Evolutionary conservation across 1,140 invertebrate genomes (phyloP).

Genomic region (Drosophila kohkoa): DNA sequence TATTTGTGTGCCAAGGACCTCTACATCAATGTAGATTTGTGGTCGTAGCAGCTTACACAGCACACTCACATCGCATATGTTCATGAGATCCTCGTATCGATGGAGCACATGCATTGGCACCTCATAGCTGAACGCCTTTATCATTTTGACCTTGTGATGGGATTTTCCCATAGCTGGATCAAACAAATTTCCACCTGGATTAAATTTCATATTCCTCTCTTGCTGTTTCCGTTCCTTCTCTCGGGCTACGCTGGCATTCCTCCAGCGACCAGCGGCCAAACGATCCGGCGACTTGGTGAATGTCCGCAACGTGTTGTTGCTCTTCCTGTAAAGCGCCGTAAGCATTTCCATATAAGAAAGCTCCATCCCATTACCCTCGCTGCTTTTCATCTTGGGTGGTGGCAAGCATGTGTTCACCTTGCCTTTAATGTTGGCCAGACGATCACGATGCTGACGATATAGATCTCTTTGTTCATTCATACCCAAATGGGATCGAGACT

Average conservation of each 20-base stretch:
- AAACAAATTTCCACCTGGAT: constrained; percentile 61
- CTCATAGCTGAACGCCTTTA: constrained; percentile 59
- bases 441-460: constrained; percentile 66
- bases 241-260: constrained; percentile 55
- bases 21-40: constrained; percentile 66
- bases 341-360: constrained; percentile 75
- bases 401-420: constrained; percentile 68
- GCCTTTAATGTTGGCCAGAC: constrained; percentile 66
- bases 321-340: constrained; percentile 67
- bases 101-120: constrained; percentile 69
- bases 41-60: constrained; percentile 72
- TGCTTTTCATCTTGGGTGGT: constrained; percentile 57
- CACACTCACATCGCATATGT: constrained; percentile 54
- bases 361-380: constrained; percentile 67
- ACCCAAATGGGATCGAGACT: constrained; percentile 47
- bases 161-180: constrained; percentile 47
- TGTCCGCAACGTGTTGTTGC: constrained; percentile 69
- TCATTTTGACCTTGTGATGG: constrained; percentile 21
- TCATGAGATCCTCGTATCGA: constrained; percentile 68
- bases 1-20: constrained; percentile 48
- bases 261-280: constrained; percentile 60
- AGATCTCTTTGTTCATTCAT: constrained; percentile 65
- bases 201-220: constrained; percentile 57
- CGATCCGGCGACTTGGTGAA: constrained; percentile 70
- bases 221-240: constrained; percentile 58